Evolutionary conservation across 2,888 invertebrate genomes (phyloP).

Genomic region (Agonopterix arenella): DNA sequence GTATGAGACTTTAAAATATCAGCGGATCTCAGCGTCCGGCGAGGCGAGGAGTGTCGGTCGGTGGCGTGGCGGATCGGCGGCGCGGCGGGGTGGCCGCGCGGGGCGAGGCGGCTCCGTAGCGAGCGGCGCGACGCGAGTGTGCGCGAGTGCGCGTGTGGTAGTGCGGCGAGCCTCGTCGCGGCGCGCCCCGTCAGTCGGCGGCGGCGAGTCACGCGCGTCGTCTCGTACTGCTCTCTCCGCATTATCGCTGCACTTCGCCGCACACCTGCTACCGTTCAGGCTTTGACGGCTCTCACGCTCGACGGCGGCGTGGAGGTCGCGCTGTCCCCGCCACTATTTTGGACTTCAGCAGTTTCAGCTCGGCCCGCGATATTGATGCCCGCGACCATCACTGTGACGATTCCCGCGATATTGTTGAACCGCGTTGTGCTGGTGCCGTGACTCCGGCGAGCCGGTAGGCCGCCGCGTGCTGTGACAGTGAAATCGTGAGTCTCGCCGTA

Average conservation of each 20-base stretch:
- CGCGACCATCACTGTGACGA: constrained; percentile 37
- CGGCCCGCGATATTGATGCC: constrained; percentile 25
- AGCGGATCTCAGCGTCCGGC: constrained; percentile 43
- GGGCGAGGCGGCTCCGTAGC: constrained; percentile 17
- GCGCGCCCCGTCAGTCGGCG: constrained; percentile 74
- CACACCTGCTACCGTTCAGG: constrained; percentile 57
- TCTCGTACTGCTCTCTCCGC: constrained; percentile 53
- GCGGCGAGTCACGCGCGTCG: constrained; percentile 73
- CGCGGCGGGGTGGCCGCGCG: constrained; percentile 20
- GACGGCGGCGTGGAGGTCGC: constrained; percentile 61
- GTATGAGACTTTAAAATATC: constrained; percentile 64
- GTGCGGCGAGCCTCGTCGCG: constrained; percentile 58
- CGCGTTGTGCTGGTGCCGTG: constrained; percentile 48
- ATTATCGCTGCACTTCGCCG: constrained; percentile 48
- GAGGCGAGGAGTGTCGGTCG: constrained; percentile 30
- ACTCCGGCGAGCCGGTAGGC: constrained; percentile 53
- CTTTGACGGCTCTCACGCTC: constrained; percentile 65
- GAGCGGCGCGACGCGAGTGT: constrained; percentile 28
- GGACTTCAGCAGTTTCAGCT: constrained; percentile 47
- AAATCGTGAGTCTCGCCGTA: constrained; percentile 64
- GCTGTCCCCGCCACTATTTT: constrained; percentile 45
- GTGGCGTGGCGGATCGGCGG: constrained; percentile 10
- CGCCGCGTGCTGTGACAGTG: constrained; percentile 73
- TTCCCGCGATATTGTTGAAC: constrained; percentile 40
- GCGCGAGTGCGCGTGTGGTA: constrained; percentile 62